These are phyloP conservation scores for Axinella damicornis DNA, from an alignment of 37 sponge, comb jelly and placozoan species.

Conservation along the genomic window DNA sequence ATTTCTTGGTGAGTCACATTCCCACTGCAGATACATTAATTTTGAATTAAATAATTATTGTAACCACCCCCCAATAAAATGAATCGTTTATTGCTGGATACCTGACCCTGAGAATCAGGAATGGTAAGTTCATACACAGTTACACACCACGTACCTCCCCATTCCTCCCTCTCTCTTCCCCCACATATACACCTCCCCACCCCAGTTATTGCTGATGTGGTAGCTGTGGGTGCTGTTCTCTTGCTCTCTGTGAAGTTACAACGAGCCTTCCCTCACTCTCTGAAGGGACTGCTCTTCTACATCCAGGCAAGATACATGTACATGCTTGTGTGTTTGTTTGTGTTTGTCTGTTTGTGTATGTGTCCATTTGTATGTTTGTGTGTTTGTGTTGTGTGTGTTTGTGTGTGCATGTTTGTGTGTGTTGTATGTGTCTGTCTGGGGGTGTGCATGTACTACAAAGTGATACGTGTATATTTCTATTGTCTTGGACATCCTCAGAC, in stretches of 20 bases:
- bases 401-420: too few species aligned
- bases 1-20: constrained; percentile 32
- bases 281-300: constrained; percentile 71
- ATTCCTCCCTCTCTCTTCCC: background rate
- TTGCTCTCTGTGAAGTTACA: constrained; percentile 30
- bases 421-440: too few species aligned
- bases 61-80: too few species aligned
- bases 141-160: too few species aligned
- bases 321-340: too few species aligned
- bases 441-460: background rate
- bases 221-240: constrained; percentile 17
- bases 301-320: constrained; percentile 36
- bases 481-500: constrained; percentile 11
- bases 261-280: constrained; percentile 39
- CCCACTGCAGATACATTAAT: too few species aligned
- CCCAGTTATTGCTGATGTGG: constrained; percentile 48
- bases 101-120: too few species aligned
- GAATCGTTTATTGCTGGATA: too few species aligned
- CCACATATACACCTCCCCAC: too few species aligned
- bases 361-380: too few species aligned
- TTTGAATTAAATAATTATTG: constrained; percentile 1
- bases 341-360: too few species aligned
- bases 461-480: background rate
- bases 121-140: background rate
- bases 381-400: too few species aligned